These are phyloP conservation scores for Colinus virginianus DNA, from an alignment of 2,113 vertebrate genomes.

Conservation along the genomic window DNA sequence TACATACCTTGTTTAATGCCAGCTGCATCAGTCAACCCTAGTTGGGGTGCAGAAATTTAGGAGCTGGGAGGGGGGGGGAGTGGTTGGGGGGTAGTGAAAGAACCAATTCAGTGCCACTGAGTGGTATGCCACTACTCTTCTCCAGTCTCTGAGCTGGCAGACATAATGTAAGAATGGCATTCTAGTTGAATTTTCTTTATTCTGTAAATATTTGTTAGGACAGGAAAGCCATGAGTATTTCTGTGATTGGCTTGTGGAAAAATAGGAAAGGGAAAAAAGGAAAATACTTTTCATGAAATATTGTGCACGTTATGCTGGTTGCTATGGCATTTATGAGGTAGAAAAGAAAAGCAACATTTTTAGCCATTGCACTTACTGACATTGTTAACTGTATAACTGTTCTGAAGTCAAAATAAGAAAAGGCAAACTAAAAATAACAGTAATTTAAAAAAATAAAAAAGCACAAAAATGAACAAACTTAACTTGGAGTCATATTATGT, in stretches of 20 bases:
- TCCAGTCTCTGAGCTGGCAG: neutral
- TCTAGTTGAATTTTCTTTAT: neutral
- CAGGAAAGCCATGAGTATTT: slow-evolving; percentile 13
- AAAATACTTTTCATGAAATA: slow-evolving; percentile 30
- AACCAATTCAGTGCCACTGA: neutral
- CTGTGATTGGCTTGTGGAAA: slow-evolving; percentile 53
- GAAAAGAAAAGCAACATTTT: slow-evolving; percentile 30
- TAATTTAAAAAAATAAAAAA: neutral
- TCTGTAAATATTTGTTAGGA: slow-evolving; percentile 40
- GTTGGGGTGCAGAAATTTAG: accelerated
- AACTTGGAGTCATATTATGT: neutral
- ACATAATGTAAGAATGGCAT: slow-evolving; percentile 4
- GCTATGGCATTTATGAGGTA: neutral
- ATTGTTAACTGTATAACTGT: neutral
- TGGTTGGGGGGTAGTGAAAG: neutral
- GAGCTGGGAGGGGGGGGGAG: accelerated
- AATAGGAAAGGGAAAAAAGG: neutral
- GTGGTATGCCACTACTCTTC: accelerated
- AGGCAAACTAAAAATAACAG: neutral
- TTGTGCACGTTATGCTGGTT: slow-evolving; percentile 44
- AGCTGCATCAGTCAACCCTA: accelerated
- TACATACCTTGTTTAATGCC: accelerated
- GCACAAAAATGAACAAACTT: neutral
- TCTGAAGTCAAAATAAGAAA: neutral
- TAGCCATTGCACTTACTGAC: slow-evolving; percentile 9